Base-by-base conservation (phyloP, 1,140 invertebrate species). In the Caenorhabditis briggsae region DNA sequence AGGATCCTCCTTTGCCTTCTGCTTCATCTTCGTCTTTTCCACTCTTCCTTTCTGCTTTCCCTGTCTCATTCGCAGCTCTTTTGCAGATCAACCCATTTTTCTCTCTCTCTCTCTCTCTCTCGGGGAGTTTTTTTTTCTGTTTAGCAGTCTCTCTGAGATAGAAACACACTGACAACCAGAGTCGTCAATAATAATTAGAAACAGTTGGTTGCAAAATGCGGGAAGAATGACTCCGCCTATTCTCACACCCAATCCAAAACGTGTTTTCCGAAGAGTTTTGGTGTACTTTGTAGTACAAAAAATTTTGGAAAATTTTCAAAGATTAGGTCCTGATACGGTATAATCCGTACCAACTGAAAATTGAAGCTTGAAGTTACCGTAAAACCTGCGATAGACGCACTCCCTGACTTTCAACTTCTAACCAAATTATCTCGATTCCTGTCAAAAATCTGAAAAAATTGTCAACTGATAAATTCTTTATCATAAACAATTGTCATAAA, bases 111-210 rank as follows among this genome's bases (percentile, higher is more conserved):
- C 64, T 33, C 16, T 9, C 41, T n/a, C 20, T 64, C 50, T 25
- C 33, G 33, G 33, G 33, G 33, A 33, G 33, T 33, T 78, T 78
- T 74, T 64, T 74, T 85, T 74, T 65, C 56, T 85, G 61, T 85
- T 85, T 85, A 65, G 46, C 61, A 78, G 58, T 84, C 83, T 33
- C 33, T 33, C 33, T 33, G 43, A 59, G 61, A 82, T 33, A 33
- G 33, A 85, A 85, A 85, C 64, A 46, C 70, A 78, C 70, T 78
- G 70, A 50, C 70, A 78, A 78, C 70, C 46, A 78, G 70, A 46
- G 84, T 65, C 84, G 84, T 85, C 84, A 85, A 85, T 85, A 85
- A 85, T 85, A 85, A 85, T 85, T 85, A 85, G 84, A 85, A 85
- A 85, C 84, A 85, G 84, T 85, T 85, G 84, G 61, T 78, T 78